A percentile compares a stretch with the other conserved stretches of the same genome.
Evolutionary conservation across 2,113 vertebrate species (phyloP).

Genomic region (Chamaea fasciata): DNA sequence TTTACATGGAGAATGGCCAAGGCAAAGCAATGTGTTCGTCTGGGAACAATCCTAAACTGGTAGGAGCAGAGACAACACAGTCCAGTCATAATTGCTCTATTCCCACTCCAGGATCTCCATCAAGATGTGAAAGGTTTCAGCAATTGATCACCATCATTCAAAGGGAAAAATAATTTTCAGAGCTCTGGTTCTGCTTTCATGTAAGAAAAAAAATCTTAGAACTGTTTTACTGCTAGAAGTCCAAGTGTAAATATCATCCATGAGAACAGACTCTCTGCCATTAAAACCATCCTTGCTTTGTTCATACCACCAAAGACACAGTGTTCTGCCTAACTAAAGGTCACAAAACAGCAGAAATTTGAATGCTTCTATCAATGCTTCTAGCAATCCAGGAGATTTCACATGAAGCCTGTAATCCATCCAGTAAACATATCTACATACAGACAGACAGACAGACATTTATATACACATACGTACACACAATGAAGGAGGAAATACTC

Average conservation of each 20-base stretch:
- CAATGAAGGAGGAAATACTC: conserved; percentile 11
- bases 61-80: not conserved
- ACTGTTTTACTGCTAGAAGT: not conserved
- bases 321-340: not conserved
- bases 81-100: not conserved
- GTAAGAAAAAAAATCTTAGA: not conserved
- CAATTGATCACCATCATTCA: not conserved
- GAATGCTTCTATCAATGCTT: not conserved
- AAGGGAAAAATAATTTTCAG: not conserved
- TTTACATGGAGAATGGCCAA: not conserved
- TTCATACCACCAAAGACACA: not conserved
- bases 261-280: not conserved
- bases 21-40: fast-evolving
- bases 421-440: not conserved
- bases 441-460: not conserved
- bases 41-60: not conserved
- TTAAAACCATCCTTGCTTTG: not conserved
- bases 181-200: not conserved
- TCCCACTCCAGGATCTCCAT: not conserved
- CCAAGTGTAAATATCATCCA: not conserved
- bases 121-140: not conserved
- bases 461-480: not conserved
- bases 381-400: not conserved
- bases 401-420: not conserved
- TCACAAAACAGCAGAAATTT: not conserved